These are phyloP conservation scores for Bostrychus sinensis DNA, from an alignment of 2,113 vertebrate genomes.

Conservation along the genomic window DNA sequence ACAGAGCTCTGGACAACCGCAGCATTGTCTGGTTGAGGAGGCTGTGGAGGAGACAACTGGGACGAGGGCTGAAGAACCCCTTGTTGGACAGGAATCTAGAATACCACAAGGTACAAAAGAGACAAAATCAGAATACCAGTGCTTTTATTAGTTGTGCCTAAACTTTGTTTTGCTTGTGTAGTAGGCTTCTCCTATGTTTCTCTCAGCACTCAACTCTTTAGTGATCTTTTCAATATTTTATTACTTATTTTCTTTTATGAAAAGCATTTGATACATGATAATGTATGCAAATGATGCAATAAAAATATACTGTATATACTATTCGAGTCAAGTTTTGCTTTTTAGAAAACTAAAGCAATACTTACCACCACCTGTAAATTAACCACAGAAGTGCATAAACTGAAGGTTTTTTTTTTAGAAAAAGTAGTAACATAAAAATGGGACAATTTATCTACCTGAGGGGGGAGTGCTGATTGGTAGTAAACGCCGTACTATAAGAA, in stretches of 20 bases:
- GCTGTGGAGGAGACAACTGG: conserved; percentile 54
- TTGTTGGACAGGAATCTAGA: conserved; percentile 59
- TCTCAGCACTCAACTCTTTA: conserved; percentile 41
- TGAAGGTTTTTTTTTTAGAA: neutral
- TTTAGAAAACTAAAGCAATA: neutral
- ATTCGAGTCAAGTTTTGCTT: neutral
- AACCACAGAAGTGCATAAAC: neutral
- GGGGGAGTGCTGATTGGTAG: conserved; percentile 74
- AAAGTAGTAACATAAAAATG: conserved; percentile 43
- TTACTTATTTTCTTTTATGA: neutral
- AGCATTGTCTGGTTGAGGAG: conserved; percentile 60
- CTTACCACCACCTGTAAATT: conserved; percentile 1
- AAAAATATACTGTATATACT: neutral
- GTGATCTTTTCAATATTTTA: conserved; percentile 4
- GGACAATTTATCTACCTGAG: conserved; percentile 75
- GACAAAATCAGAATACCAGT: neutral
- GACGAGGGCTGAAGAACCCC: conserved; percentile 46
- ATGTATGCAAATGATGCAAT: neutral
- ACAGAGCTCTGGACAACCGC: conserved; percentile 37
- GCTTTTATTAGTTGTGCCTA: neutral
- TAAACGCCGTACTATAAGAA: conserved; percentile 78
- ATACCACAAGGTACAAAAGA: conserved; percentile 5
- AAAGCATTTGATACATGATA: neutral
- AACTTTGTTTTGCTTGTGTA: neutral
- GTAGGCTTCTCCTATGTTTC: conserved; percentile 12